A percentile compares a stretch with the other conserved stretches of the same genome.
Conservation (phyloP, 2,797 vertebrate genomes). For the Buceros bicornis region DNA sequence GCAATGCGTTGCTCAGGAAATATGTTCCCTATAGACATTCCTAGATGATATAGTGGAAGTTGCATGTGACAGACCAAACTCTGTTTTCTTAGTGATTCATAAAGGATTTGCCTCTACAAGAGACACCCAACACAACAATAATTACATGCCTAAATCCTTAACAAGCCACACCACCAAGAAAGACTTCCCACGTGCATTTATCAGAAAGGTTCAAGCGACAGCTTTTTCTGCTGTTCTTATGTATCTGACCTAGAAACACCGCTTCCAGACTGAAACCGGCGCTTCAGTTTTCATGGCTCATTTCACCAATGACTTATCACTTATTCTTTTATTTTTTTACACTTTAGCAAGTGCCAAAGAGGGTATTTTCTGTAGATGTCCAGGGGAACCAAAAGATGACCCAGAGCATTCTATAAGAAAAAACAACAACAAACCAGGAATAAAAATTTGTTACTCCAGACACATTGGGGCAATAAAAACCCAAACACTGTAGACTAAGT, state of each 20-base stretch:
- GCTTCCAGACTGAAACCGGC: background rate
- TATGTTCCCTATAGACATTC: background rate
- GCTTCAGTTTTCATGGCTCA: background rate
- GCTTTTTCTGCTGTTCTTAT: background rate
- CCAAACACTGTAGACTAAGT: background rate
- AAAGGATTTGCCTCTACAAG: conserved; percentile 15
- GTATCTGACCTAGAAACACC: background rate
- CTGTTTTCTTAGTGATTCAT: conserved; percentile 47
- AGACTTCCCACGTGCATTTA: background rate
- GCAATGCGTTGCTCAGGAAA: background rate
- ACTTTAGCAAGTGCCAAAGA: background rate
- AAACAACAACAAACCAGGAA: background rate
- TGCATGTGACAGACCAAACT: conserved; percentile 11
- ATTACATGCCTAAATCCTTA: conserved; percentile 24
- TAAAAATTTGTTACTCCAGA: background rate
- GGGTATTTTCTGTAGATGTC: background rate
- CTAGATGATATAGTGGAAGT: background rate
- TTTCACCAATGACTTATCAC: background rate
- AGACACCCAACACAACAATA: conserved; percentile 24
- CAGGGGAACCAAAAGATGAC: background rate
- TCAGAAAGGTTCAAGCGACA: background rate
- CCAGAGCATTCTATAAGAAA: background rate
- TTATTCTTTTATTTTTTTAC: background rate
- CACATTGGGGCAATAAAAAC: background rate
- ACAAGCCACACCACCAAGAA: conserved; percentile 2